Conservation (phyloP, 2,113 vertebrate genomes). For the Lathamus discolor region DNA sequence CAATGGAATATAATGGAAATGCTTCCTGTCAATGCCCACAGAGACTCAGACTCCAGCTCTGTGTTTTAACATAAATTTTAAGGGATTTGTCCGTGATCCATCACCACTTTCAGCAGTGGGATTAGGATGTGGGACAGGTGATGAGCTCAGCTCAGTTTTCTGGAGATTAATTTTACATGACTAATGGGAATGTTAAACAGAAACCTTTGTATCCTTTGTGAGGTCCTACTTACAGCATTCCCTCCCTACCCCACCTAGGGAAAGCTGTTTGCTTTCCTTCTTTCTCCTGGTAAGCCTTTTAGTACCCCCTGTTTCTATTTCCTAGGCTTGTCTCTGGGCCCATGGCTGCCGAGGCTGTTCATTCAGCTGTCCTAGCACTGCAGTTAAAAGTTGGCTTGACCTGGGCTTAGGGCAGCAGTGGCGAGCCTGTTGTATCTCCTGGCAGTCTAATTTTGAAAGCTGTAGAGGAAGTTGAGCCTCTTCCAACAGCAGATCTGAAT, state of each 20-base stretch:
- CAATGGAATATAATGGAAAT: not conserved
- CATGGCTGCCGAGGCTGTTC: fast-evolving
- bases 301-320: not conserved
- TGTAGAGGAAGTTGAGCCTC: not conserved
- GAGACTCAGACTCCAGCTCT: not conserved
- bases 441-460: not conserved
- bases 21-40: not conserved
- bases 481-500: not conserved
- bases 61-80: not conserved
- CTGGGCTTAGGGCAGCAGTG: not conserved
- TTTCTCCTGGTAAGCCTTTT: not conserved
- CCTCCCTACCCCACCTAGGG: not conserved
- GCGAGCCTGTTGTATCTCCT: not conserved
- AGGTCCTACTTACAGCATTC: not conserved
- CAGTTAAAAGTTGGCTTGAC: not conserved
- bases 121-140: slow-evolving; percentile 39
- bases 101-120: not conserved
- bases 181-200: not conserved
- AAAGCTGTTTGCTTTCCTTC: not conserved
- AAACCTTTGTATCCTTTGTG: slow-evolving; percentile 5
- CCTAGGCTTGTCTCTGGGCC: not conserved
- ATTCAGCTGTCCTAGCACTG: not conserved
- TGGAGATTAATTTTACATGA: slow-evolving; percentile 10
- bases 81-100: not conserved
- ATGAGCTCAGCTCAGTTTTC: slow-evolving; percentile 15